Evolutionary conservation across 1,140 invertebrate species (phyloP).

Genomic region (Bombus pyrosoma): DNA sequence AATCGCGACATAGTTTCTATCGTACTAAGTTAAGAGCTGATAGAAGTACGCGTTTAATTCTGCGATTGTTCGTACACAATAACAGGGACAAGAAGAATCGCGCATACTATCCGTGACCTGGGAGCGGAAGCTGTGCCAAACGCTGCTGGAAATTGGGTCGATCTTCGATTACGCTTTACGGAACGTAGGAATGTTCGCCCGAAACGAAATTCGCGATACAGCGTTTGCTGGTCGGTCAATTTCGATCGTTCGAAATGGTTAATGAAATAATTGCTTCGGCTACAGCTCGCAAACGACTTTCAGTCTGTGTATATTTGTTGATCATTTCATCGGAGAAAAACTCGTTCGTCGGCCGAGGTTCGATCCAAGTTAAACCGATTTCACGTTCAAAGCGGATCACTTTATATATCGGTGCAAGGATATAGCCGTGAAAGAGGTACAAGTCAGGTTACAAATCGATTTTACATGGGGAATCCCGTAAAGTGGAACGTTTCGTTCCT

Average conservation of each 20-base stretch:
- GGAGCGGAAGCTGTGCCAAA: background rate
- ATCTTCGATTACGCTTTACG: background rate
- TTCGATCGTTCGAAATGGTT: background rate
- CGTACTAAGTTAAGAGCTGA: background rate
- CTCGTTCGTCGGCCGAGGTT: background rate
- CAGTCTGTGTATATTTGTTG: background rate
- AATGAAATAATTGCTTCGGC: background rate
- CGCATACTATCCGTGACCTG: background rate
- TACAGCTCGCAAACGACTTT: too few relatives aligned
- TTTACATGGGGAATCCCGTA: background rate
- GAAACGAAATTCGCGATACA: background rate
- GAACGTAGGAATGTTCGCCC: background rate
- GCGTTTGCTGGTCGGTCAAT: background rate
- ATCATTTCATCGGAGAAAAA: background rate
- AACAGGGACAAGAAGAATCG: constrained; percentile 6
- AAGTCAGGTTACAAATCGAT: constrained; percentile 12
- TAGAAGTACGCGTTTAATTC: constrained; percentile 21
- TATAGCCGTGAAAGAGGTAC: background rate
- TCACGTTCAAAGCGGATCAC: background rate
- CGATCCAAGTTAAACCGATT: background rate
- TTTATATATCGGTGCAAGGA: background rate
- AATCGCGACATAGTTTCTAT: background rate
- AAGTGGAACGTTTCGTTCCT: background rate
- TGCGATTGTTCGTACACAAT: constrained; percentile 3
- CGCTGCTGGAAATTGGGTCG: background rate